These are phyloP conservation scores for Micromys minutus DNA, from an alignment of 2,113 vertebrate genomes.

Conservation along the genomic window DNA sequence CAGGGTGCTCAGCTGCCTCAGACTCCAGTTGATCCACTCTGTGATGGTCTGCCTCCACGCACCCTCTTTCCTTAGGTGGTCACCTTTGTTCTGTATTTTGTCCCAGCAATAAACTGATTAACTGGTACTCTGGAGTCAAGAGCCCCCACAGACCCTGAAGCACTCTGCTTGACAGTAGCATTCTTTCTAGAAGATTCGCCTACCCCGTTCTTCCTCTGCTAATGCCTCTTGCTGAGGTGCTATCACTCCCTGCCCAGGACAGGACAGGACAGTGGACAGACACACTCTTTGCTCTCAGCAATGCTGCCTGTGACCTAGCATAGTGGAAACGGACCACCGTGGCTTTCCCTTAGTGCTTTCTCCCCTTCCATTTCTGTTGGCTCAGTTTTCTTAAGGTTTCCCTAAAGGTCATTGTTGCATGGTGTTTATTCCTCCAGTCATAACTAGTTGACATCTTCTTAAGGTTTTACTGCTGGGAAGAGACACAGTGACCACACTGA, in stretches of 20 bases:
- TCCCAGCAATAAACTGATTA: not conserved
- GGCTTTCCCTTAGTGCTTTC: not conserved
- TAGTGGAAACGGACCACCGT: not conserved
- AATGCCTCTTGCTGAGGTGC: fast-evolving
- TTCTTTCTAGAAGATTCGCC: not conserved
- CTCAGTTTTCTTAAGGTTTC: not conserved
- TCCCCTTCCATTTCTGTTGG: not conserved
- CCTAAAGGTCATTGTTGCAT: not conserved
- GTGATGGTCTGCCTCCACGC: no score
- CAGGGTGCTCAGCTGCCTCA: not conserved
- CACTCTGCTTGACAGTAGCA: fast-evolving
- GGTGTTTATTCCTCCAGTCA: not conserved
- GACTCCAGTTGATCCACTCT: not conserved
- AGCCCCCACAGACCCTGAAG: fast-evolving
- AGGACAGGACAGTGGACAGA: not conserved
- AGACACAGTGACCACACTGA: not conserved
- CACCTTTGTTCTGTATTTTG: not conserved
- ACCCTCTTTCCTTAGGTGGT: not conserved
- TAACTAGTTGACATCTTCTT: not conserved
- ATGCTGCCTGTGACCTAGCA: not conserved
- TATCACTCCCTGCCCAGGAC: not conserved
- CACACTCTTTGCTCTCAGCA: not conserved
- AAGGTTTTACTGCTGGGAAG: not conserved
- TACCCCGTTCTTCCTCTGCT: fast-evolving
- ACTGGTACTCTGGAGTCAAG: not conserved